These are phyloP conservation scores for Melanostoma mellinum DNA, from an alignment of 2,888 invertebrate species.

Conservation along the genomic window DNA sequence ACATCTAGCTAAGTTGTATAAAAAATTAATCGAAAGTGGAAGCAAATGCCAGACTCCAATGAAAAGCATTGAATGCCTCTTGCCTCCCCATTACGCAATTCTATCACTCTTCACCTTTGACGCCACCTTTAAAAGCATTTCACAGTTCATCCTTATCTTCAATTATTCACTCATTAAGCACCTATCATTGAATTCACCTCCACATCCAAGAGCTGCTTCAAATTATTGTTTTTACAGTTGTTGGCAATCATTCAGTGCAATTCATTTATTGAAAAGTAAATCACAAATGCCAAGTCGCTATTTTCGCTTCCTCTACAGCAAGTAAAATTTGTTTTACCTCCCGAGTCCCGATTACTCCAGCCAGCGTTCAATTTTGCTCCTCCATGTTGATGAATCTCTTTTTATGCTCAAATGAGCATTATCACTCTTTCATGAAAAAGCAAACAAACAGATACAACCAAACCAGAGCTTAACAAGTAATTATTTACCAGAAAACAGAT, in stretches of 20 bases:
- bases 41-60: too few species aligned
- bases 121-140: background rate
- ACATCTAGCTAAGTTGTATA: too few species aligned
- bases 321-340: background rate
- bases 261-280: slow-evolving; percentile 3
- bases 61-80: too few species aligned
- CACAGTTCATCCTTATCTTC: slow-evolving; percentile 18
- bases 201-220: slow-evolving; percentile 38
- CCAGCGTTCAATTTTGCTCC: slow-evolving; percentile 3
- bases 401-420: slow-evolving; percentile 24
- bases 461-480: slow-evolving; percentile 56
- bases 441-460: slow-evolving; percentile 19
- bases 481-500: slow-evolving; percentile 70
- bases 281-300: slow-evolving; percentile 46
- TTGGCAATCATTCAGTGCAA: slow-evolving; percentile 36
- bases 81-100: too few species aligned
- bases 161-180: slow-evolving; percentile 58
- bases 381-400: background rate
- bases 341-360: background rate
- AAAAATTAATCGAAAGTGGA: too few species aligned
- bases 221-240: background rate
- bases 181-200: slow-evolving; percentile 45
- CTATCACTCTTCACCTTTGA: too few species aligned
- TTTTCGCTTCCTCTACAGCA: slow-evolving; percentile 13
- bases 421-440: slow-evolving; percentile 2